These are phyloP conservation scores for Neocrepidodera transversa DNA, from an alignment of 2,888 invertebrate genomes.

Conservation along the genomic window DNA sequence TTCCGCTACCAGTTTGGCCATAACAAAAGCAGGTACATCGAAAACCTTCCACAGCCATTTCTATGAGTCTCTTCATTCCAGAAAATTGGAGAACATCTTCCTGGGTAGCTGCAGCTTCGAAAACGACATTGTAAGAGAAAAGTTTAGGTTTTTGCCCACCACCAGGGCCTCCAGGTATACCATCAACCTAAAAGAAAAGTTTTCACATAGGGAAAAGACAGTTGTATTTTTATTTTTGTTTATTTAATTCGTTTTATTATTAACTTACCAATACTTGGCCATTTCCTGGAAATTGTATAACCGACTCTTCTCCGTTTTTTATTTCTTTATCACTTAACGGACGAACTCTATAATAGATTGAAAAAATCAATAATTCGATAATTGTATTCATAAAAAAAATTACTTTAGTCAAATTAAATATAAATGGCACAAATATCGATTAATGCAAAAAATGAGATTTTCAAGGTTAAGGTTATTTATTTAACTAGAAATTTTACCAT, in stretches of 20 bases:
- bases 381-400: neutral
- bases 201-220: neutral
- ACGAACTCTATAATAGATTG: conserved; percentile 69
- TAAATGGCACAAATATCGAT: too few relatives aligned
- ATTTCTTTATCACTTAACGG: conserved; percentile 81
- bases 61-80: conserved; percentile 87
- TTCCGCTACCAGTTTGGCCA: conserved; percentile 96
- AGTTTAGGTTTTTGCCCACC: conserved; percentile 77
- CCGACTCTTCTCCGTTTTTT: conserved; percentile 70
- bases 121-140: conserved; percentile 95
- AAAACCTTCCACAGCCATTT: conserved; percentile 95
- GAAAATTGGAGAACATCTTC: conserved; percentile 89
- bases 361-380: neutral
- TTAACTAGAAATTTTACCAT: too few relatives aligned
- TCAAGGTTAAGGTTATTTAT: too few relatives aligned
- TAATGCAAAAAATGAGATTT: too few relatives aligned
- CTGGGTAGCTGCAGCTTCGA: conserved; percentile 88
- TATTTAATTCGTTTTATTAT: too few relatives aligned
- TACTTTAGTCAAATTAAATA: too few relatives aligned
- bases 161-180: conserved; percentile 61
- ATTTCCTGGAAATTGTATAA: conserved; percentile 86
- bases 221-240: neutral
- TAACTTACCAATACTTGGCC: conserved; percentile 75
- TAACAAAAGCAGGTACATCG: conserved; percentile 95
- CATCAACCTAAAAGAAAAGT: conserved; percentile 60